Base-by-base conservation (phyloP, 2,888 invertebrate genomes). In the Campoplex nolae region DNA sequence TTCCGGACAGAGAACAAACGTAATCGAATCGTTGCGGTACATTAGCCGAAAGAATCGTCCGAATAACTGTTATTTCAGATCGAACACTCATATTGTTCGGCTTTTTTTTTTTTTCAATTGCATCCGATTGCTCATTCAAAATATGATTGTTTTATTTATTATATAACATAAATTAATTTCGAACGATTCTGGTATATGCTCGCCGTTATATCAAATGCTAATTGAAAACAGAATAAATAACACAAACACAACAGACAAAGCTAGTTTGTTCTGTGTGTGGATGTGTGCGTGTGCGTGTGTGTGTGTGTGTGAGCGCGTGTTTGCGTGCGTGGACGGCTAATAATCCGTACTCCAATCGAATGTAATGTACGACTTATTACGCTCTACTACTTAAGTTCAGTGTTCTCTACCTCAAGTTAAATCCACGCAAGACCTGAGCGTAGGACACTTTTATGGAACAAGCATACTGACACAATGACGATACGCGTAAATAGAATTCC, bases 371-470 rank as follows among this genome's bases (percentile, higher is more conserved):
- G 85, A 85, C 75, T 88, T 84, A 74, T 86, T 83, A 84, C 38
- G 88, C 88, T 73, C 79, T 86, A 85, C 89, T 89, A 89, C 89
- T 90, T 89, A 90, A 45, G 89, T 92, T 92, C 92, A 23, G 90
- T 91, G 90, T 90, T 90, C 89, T 93, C 93, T 93, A 93, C 92
- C 93, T 93, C 92, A 90, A 90, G 92, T 92, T 93, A 93, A 90
- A 93, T 93, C 93, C 93, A 93, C 91, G 93, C 93, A 92, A 93
- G 92, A 93, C 93, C 93, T 93, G 91, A 92, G 92, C 90, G 90
- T 90, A 90, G 89, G 90, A 90, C 87, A 90, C 88, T 88, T 88
- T 88, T 89, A 89, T 89, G 83, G 88, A 84, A 89, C 86, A 88
- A 85, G 84, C 84, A 83, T 83, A 88, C 82, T 82, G 62, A 87